These are phyloP conservation scores for Ardeotis arabs DNA, from an alignment of 2,113 vertebrate genomes.

Conservation along the genomic window DNA sequence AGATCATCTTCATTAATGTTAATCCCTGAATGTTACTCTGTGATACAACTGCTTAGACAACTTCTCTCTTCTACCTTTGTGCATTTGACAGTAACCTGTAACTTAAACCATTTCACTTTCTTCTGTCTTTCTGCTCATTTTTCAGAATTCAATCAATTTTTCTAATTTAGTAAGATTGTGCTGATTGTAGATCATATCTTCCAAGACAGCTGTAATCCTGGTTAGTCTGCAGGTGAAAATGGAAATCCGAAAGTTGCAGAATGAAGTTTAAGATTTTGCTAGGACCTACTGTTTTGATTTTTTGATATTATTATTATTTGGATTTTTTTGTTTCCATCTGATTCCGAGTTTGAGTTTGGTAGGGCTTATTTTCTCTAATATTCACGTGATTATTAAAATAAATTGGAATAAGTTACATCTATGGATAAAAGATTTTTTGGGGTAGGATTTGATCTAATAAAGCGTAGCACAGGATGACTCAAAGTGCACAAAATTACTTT, in stretches of 20 bases:
- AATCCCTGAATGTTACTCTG: background rate
- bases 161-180: background rate
- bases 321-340: accelerated
- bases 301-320: background rate
- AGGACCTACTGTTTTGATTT: background rate
- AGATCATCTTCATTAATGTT: background rate
- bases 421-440: background rate
- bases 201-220: background rate
- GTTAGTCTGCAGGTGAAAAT: background rate
- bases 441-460: background rate
- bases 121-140: background rate
- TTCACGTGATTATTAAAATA: background rate
- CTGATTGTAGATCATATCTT: background rate
- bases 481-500: background rate
- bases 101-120: background rate
- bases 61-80: background rate
- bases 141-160: background rate
- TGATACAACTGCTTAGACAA: background rate
- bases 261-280: background rate
- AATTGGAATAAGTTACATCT: background rate
- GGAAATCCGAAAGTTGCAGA: background rate
- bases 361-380: background rate
- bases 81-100: background rate
- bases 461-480: background rate
- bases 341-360: background rate